Percentiles rank a stretch among this genome's conserved stretches.
Conservation (phyloP, 2,888 invertebrate species). For the Protonemura montana region DNA sequence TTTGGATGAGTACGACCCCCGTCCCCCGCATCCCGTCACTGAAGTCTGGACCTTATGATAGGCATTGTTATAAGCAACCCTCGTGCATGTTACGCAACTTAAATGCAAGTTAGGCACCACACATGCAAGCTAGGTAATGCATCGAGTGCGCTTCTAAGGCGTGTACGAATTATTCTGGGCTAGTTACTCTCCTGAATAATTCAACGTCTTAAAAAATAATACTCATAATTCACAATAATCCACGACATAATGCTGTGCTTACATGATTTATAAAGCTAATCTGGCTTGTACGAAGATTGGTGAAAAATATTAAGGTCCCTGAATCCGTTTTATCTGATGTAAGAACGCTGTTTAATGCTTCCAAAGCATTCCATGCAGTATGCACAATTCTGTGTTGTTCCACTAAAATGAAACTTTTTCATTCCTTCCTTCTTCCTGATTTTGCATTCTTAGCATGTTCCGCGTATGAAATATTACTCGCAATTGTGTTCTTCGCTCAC, state of each 20-base stretch:
- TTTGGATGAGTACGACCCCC: too few species aligned
- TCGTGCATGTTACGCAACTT: too few species aligned
- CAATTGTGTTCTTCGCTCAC: background rate
- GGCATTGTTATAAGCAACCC: too few species aligned
- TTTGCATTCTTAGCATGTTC: background rate
- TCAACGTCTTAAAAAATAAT: constrained; percentile 31
- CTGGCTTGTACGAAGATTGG: background rate
- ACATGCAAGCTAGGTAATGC: too few species aligned
- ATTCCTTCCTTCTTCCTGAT: constrained; percentile 3
- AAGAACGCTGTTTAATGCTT: background rate
- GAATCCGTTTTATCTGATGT: constrained; percentile 16
- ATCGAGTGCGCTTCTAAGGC: too few species aligned
- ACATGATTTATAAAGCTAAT: constrained; percentile 18
- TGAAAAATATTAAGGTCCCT: constrained; percentile 1
- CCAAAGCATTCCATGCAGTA: background rate
- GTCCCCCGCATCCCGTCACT: too few species aligned
- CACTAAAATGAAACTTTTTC: background rate
- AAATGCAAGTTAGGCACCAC: too few species aligned
- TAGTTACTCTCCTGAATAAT: constrained; percentile 23
- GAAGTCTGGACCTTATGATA: too few species aligned
- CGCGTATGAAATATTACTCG: background rate
- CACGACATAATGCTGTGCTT: background rate
- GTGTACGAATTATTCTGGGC: background rate
- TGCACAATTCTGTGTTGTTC: background rate
- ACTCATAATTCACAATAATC: constrained; percentile 29